These are phyloP conservation scores for Microctenopoma lineatum DNA, from an alignment of 2,797 vertebrate genomes.

Conservation along the genomic window DNA sequence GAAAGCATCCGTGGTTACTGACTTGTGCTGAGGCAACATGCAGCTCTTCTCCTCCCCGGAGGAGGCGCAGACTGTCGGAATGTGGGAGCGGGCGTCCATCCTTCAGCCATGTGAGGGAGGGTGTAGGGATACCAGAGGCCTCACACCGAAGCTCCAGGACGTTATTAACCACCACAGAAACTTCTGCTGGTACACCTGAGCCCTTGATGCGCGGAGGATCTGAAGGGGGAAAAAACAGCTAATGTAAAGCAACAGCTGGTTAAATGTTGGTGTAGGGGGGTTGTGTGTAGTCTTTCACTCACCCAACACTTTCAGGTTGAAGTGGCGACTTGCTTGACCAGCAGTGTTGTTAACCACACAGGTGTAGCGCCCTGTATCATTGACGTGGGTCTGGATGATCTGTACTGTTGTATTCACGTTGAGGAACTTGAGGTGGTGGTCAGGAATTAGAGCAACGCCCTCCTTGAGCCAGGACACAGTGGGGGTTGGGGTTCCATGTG, in stretches of 20 bases:
- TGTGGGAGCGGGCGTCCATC: constrained; percentile 91
- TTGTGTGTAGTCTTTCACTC: constrained; percentile 50
- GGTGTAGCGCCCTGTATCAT: constrained; percentile 88
- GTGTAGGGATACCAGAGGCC: constrained; percentile 89
- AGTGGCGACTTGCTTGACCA: constrained; percentile 90
- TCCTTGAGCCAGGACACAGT: constrained; percentile 89
- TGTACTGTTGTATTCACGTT: constrained; percentile 87
- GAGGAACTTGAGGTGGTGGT: constrained; percentile 69
- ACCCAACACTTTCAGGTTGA: constrained; percentile 91
- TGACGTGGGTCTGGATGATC: constrained; percentile 74
- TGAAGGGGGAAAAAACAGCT: constrained; percentile 54
- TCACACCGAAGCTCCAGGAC: constrained; percentile 90
- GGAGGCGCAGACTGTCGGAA: constrained; percentile 81
- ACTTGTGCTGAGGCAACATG: constrained; percentile 90
- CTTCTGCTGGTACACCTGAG: constrained; percentile 84
- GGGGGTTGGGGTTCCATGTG: constrained; percentile 89
- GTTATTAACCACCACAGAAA: constrained; percentile 90
- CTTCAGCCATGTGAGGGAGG: constrained; percentile 94
- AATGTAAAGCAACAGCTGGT: background rate
- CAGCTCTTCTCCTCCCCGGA: constrained; percentile 87
- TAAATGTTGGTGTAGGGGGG: background rate
- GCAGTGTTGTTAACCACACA: constrained; percentile 90
- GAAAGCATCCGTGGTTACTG: background rate
- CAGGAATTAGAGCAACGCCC: constrained; percentile 64
- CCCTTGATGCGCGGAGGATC: constrained; percentile 92